Percentiles rank a stretch among this genome's conserved stretches.
phyloP scores from a whole-genome alignment of 1,140 invertebrate species.

The Lepidurus apus region DNA sequence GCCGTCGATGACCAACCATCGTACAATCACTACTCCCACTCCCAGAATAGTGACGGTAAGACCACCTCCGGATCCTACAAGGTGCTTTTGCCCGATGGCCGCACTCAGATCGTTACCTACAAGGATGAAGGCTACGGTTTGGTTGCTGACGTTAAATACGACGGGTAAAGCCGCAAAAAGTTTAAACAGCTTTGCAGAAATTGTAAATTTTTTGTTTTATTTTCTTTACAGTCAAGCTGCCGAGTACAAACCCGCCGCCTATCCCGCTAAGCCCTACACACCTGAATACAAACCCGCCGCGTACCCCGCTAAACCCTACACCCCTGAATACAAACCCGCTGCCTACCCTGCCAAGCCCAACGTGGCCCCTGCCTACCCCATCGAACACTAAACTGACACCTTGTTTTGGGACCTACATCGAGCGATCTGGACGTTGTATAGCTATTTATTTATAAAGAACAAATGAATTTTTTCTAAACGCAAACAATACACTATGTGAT shows the following conservation, averaged over 20 bases:
- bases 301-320: constrained; percentile 19
- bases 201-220: not conserved
- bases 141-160: constrained; percentile 39
- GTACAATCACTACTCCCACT: constrained; percentile 30
- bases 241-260: constrained; percentile 30
- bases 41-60: constrained; percentile 29
- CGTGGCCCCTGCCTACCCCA: not conserved
- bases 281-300: constrained; percentile 22
- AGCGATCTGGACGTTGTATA: not conserved
- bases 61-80: constrained; percentile 37
- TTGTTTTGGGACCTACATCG: no score
- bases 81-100: constrained; percentile 39
- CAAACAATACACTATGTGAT: no score
- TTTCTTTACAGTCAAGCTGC: not conserved
- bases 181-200: not conserved
- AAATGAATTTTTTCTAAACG: no score
- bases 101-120: constrained; percentile 39
- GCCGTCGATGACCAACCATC: constrained; percentile 32
- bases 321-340: not conserved
- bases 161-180: constrained; percentile 35
- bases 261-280: constrained; percentile 21
- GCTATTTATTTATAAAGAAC: constrained; percentile 2
- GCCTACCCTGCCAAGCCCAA: not conserved
- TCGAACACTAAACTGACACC: not conserved
- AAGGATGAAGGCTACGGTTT: constrained; percentile 37